Percentiles rank a stretch among this genome's conserved stretches.
phyloP scores from a whole-genome alignment of 2,113 vertebrate genomes.

The Epinephelus fuscoguttatus region DNA sequence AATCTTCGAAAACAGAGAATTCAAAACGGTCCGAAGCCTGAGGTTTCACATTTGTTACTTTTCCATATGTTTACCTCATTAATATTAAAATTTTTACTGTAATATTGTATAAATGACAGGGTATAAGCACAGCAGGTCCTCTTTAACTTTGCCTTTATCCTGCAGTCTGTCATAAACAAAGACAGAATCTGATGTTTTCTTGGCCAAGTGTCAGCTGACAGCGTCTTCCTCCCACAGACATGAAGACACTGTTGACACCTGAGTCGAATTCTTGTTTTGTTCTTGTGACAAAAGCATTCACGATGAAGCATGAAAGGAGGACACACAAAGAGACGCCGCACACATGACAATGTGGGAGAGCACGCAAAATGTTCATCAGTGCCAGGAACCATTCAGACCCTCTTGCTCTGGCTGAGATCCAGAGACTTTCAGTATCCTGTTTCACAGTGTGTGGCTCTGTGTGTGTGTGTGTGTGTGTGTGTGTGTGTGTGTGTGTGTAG shows the following conservation, averaged over 20 bases:
- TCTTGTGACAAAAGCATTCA: slow-evolving; percentile 9
- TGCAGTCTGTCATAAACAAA: not conserved
- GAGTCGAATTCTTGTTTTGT: slow-evolving; percentile 20
- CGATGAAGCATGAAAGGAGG: not conserved
- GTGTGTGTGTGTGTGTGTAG: not conserved
- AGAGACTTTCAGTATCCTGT: slow-evolving; percentile 38
- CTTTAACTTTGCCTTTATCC: not conserved
- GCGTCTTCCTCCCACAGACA: not conserved
- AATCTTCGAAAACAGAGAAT: too few species aligned
- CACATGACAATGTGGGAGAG: slow-evolving; percentile 3
- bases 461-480: not conserved
- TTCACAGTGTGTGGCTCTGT: not conserved
- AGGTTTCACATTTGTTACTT: too few species aligned
- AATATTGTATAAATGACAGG: too few species aligned
- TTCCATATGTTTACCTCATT: too few species aligned
- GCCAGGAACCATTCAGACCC: slow-evolving; percentile 18
- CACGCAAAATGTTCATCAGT: not conserved
- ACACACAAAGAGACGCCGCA: slow-evolving; percentile 11
- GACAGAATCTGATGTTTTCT: not conserved
- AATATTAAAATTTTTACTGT: too few species aligned
- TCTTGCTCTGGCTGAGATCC: slow-evolving; percentile 14
- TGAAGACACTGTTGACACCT: not conserved
- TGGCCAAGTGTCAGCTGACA: not conserved
- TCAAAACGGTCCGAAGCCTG: too few species aligned
- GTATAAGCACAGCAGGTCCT: too few species aligned